Conservation (phyloP, 2,113 vertebrate genomes). For the Rhinogobius similis region DNA sequence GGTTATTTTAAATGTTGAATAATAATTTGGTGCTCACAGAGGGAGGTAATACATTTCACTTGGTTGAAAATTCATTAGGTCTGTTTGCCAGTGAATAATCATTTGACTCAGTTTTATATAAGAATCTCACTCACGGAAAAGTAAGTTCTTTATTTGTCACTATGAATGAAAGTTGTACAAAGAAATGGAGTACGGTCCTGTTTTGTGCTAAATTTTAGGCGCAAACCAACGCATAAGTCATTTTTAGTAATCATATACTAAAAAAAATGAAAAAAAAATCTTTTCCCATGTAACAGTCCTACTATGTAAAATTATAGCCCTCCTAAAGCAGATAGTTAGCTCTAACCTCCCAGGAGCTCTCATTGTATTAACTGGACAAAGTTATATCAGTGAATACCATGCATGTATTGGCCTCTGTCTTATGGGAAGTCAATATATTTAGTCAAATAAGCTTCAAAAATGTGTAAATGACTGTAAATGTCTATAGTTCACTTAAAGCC, state of each 20-base stretch:
- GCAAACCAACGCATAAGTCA: too few species aligned
- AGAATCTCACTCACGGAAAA: background rate
- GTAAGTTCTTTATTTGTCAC: too few species aligned
- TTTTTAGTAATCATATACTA: too few species aligned
- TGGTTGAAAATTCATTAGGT: background rate
- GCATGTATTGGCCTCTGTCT: background rate
- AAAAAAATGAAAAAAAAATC: background rate
- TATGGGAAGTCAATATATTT: background rate
- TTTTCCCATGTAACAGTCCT: background rate
- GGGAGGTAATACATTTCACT: too few species aligned
- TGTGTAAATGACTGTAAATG: background rate
- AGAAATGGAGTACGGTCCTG: too few species aligned
- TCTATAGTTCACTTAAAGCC: background rate
- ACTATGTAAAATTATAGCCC: background rate
- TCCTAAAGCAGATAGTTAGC: background rate
- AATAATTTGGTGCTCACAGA: background rate
- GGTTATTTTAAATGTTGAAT: background rate
- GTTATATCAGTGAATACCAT: background rate
- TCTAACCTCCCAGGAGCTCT: too few species aligned
- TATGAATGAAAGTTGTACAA: too few species aligned
- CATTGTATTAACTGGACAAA: too few species aligned
- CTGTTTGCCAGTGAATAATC: background rate
- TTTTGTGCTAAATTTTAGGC: too few species aligned
- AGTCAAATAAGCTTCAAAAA: background rate
- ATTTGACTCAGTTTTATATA: background rate